Percentiles rank a stretch among this genome's conserved stretches.
Evolutionary conservation across 1,140 invertebrate species (phyloP).

Genomic region (Platyscapa corneri): DNA sequence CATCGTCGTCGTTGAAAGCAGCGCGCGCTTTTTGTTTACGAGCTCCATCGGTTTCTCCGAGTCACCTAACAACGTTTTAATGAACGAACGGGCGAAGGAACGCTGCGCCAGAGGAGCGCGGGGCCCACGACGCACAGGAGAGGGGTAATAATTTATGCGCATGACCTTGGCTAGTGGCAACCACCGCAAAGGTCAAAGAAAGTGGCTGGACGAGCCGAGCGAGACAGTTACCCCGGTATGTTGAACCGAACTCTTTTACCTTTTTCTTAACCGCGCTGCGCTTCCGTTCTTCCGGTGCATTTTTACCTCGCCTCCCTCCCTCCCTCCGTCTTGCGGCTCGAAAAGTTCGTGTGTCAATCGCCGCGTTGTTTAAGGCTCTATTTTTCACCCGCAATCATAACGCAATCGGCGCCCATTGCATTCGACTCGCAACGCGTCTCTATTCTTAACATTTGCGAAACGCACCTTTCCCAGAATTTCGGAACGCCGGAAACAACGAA

Average conservation of each 20-base stretch:
- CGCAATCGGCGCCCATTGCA: not conserved
- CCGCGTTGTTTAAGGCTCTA: too few relatives aligned
- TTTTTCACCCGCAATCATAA: not conserved
- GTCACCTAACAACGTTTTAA: conserved; percentile 9
- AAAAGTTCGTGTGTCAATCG: not conserved
- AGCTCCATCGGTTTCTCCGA: not conserved
- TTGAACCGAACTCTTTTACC: not conserved
- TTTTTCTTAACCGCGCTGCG: not conserved
- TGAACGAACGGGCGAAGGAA: too few relatives aligned
- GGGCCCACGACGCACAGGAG: not conserved
- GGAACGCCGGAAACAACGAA: too few relatives aligned
- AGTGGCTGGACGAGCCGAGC: not conserved
- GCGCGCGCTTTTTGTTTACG: not conserved
- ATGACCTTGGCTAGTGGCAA: conserved; percentile 24
- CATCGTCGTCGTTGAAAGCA: conserved; percentile 19
- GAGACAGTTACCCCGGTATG: not conserved
- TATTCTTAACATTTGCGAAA: too few relatives aligned
- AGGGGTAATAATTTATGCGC: conserved; percentile 33
- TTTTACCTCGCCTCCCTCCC: not conserved
- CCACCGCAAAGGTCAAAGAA: conserved; percentile 36
- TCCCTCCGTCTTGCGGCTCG: too few relatives aligned
- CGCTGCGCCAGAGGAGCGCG: too few relatives aligned
- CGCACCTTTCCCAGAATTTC: too few relatives aligned
- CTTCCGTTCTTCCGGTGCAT: not conserved
- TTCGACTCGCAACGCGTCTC: not conserved